Evolutionary conservation across 2,113 vertebrate genomes (phyloP), one percentile per base, ranked within the genome.

Genomic region (Willisornis vidua): DNA sequence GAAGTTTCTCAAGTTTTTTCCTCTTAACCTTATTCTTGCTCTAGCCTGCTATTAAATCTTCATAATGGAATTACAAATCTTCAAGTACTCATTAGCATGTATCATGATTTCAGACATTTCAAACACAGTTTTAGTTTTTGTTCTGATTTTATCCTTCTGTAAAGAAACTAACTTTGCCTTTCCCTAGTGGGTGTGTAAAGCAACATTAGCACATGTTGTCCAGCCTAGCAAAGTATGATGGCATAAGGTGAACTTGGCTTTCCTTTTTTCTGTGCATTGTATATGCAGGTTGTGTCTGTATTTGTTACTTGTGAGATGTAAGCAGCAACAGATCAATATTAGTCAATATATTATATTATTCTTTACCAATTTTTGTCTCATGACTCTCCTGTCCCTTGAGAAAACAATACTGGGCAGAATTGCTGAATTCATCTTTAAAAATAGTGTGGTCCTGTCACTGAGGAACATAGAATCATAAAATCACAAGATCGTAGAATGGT

Each of bases 141-240:
- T 68, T 4, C 1, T 49, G 6, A 6, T 77, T 77, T 73, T 63
- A n/a, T 45, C 14, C 4, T 16, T 81, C 35, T 81, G 24, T 5
- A 2, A 87, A 72, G 3, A 18, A 35, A 62, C 5, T 16, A 79
- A 45, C 9, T 25, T 65, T 41, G 19, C 3, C 9, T 57, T 80
- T 71, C 18, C 6, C n/a, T 52, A 13, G 3, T 28, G 16, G 0
- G 1, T 43, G 6, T 6, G 43, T 41, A 57, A 35, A 3, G 14
- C 23, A 55, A 65, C 9, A 5, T 19, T 43, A 39, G 8, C 11
- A 55, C 3, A 25, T 2, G 4, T 31, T 75, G 16, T 43, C 14
- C 17, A 76, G 4, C 10, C 14, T 29, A 33, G 49, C 6, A 26
- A 39, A 68, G 3, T 5, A 52, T 20, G 10, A 3, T 74, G 33